Percentiles rank a stretch among this genome's conserved stretches.
Evolutionary conservation across 2,797 vertebrate genomes (phyloP).

Genomic region (Sebastes taczanowskii): DNA sequence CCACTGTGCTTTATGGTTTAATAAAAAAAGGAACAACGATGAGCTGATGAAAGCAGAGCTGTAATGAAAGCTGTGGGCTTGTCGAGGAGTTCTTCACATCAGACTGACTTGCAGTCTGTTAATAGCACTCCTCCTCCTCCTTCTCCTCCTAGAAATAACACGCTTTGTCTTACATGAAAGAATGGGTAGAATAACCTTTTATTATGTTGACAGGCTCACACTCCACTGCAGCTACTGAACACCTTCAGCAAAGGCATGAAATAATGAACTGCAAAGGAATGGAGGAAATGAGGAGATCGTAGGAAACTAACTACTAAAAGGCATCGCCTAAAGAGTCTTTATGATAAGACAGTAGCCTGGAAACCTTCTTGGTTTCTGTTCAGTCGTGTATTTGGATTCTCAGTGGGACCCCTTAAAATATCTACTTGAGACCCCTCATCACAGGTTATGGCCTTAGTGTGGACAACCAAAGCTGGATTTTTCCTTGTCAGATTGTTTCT

Average conservation of each 20-base stretch:
- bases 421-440: neutral
- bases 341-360: neutral
- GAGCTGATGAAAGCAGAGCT: slow-evolving; percentile 39
- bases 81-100: slow-evolving; percentile 19
- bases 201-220: slow-evolving; percentile 47
- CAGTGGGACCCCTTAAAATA: neutral
- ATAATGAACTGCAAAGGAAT: slow-evolving; percentile 10
- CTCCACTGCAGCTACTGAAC: slow-evolving; percentile 17
- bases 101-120: slow-evolving; percentile 35
- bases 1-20: slow-evolving; percentile 11
- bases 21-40: slow-evolving; percentile 35
- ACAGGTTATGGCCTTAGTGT: neutral
- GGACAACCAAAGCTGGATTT: slow-evolving; percentile 25
- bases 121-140: slow-evolving; percentile 39
- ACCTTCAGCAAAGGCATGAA: slow-evolving; percentile 28
- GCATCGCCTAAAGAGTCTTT: neutral
- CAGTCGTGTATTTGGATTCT: neutral
- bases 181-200: slow-evolving; percentile 33
- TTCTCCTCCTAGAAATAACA: slow-evolving; percentile 50
- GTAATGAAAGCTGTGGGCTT: slow-evolving; percentile 40
- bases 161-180: slow-evolving; percentile 54
- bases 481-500: neutral
- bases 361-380: neutral
- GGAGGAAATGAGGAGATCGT: neutral
- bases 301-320: neutral